Evolutionary conservation across 2,797 vertebrate species (phyloP), one percentile per base, ranked within the genome.

Genomic region (Chrosomus eos): DNA sequence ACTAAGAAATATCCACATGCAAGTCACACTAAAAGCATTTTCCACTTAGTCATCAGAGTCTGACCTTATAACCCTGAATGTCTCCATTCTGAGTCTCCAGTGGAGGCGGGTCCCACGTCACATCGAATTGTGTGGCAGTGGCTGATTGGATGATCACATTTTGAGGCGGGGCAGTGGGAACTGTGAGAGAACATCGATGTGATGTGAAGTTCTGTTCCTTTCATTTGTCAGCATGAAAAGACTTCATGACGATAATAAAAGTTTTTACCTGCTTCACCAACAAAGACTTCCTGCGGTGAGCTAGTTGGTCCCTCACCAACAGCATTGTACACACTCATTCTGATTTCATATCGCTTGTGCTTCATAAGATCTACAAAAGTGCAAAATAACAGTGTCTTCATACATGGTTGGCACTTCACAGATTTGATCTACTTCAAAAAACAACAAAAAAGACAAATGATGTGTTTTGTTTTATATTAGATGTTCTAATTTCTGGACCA

Each of bases 11-110:
- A 14, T 45, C 33, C 36, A 7, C 26, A 82, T 18, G 10, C 0
- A 16, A 58, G 3, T 71, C 19, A 73, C n/a, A 48, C 38, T 31
- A 48, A 43, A 82, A 45, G 13, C 2, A n/a, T 74, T 73, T 48
- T 75, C 40, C 40, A 62, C 26, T 23, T 26, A 51, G 28, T 53
- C 73, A 58, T n/a, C 31, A 51, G 14, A 51, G 14, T 76, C 77
- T 71, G 23, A 99, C 98, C 97, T 99, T 99, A 92, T 99, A 99
- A 33, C 98, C 98, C 88, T 99, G 98, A 81, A 99, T 97, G 93
- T 99, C 98, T 77, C 98, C 98, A 0, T 99, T 99, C 93, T 97
- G 98, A 43, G 93, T 95, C 16, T 97, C 95, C 1, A 93, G 83
- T 0, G 97, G 97, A 0, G 98, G 98, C 0, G 97, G 96, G 0